Evolutionary conservation across 2,888 invertebrate genomes (phyloP).

Genomic region (Cyclophora punctaria): DNA sequence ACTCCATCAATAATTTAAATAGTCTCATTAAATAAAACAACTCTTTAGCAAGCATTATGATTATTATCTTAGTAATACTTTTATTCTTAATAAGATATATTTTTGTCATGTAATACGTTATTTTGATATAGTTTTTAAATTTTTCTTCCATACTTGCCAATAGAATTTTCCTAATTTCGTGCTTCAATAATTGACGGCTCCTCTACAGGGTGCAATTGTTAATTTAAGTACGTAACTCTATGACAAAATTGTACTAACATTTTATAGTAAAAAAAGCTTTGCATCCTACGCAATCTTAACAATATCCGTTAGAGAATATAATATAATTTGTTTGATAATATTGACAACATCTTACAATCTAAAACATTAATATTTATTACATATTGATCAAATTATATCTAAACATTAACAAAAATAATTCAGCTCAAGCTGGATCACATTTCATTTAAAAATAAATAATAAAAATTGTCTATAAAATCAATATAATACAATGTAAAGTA

Average conservation of each 20-base stretch:
- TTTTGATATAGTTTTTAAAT: neutral
- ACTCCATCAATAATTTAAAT: conserved; percentile 10
- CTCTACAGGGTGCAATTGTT: conserved; percentile 30
- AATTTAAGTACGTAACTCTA: conserved; percentile 27
- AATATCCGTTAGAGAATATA: conserved; percentile 43
- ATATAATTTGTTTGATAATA: conserved; percentile 40
- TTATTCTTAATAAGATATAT: no score
- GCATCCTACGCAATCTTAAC: conserved; percentile 32
- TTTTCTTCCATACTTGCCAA: conserved; percentile 5
- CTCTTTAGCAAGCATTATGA: no score
- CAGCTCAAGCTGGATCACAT: conserved; percentile 66
- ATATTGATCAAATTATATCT: conserved; percentile 51
- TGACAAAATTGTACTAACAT: conserved; percentile 43
- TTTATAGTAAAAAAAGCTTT: conserved; percentile 32
- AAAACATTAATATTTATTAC: conserved; percentile 35
- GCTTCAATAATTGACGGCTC: conserved; percentile 41
- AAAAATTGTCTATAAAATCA: conserved; percentile 47
- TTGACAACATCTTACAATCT: conserved; percentile 58
- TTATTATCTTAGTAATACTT: no score
- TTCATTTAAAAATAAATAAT: conserved; percentile 53
- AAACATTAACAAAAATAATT: conserved; percentile 47
- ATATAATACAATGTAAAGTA: conserved; percentile 31
- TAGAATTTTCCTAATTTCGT: conserved; percentile 14
- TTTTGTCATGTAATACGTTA: no score
- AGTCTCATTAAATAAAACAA: conserved; percentile 7